phyloP scores from a whole-genome alignment of 2,888 invertebrate species.

The Acrobasis consociella region DNA sequence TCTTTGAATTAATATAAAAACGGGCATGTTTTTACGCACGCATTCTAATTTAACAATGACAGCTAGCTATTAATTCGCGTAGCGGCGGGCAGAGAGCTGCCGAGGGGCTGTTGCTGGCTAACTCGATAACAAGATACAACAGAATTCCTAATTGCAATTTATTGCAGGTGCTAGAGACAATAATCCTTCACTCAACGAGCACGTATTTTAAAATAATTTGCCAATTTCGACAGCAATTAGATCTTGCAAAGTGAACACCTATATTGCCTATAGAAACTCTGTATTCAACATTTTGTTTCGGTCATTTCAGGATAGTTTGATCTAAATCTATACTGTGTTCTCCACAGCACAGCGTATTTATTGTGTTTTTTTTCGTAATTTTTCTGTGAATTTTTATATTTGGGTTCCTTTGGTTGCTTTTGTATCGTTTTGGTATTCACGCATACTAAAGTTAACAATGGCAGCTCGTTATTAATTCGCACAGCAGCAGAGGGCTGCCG shows the following conservation, averaged over 20 bases:
- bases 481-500: conserved; percentile 53
- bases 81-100: conserved; percentile 49
- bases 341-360: too few relatives aligned
- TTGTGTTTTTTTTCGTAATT: too few relatives aligned
- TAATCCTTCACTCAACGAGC: conserved; percentile 73
- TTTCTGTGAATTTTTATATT: too few relatives aligned
- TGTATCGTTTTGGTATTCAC: background rate
- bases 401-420: too few relatives aligned
- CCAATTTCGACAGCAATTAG: conserved; percentile 69
- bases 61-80: conserved; percentile 64
- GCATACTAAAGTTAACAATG: conserved; percentile 31
- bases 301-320: too few relatives aligned
- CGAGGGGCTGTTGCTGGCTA: conserved; percentile 73
- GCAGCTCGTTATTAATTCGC: conserved; percentile 64
- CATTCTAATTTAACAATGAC: conserved; percentile 29
- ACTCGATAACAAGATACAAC: conserved; percentile 82
- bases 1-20: too few relatives aligned
- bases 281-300: conserved; percentile 5
- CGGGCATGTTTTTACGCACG: too few relatives aligned
- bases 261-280: conserved; percentile 37
- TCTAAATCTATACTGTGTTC: too few relatives aligned
- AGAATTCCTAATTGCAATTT: conserved; percentile 82
- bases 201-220: conserved; percentile 81
- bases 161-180: conserved; percentile 79
- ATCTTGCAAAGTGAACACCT: conserved; percentile 44